phyloP scores from a whole-genome alignment of 2,888 invertebrate species.

The Hemicrepidius hirtus region DNA sequence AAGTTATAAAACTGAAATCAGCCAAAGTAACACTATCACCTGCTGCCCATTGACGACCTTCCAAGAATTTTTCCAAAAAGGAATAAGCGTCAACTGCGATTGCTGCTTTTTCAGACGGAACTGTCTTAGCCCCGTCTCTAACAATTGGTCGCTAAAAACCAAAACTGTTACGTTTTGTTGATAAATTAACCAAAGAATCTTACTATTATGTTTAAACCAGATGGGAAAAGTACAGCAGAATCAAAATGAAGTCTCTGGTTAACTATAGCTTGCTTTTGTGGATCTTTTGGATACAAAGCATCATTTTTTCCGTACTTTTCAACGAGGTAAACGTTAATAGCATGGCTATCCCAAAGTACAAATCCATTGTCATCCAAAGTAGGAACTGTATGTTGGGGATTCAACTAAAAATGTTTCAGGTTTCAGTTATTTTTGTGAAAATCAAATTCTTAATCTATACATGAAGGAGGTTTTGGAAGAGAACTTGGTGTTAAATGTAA shows the following conservation, averaged over 20 bases:
- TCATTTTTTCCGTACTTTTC: conserved; percentile 69
- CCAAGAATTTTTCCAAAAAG: conserved; percentile 63
- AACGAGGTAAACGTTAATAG: conserved; percentile 69
- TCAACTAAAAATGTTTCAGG: conserved; percentile 63
- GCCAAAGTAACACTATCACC: conserved; percentile 24
- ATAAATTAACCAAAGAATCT: neutral
- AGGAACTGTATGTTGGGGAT: conserved; percentile 77
- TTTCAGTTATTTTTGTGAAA: too few relatives aligned
- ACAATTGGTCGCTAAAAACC: neutral
- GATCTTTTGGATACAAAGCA: conserved; percentile 74
- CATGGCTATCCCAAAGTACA: conserved; percentile 73
- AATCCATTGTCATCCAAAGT: conserved; percentile 75
- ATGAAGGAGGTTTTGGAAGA: too few relatives aligned
- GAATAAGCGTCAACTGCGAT: conserved; percentile 49
- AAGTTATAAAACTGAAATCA: conserved; percentile 13
- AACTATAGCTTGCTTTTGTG: conserved; percentile 72
- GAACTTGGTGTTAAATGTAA: too few relatives aligned
- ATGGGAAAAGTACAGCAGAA: conserved; percentile 59
- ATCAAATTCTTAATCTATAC: too few relatives aligned
- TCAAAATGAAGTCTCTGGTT: conserved; percentile 76
- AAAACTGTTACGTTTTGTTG: neutral
- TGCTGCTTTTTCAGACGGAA: conserved; percentile 1
- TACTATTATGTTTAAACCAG: neutral
- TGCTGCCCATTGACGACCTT: conserved; percentile 55
- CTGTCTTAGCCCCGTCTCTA: neutral